A percentile compares a stretch with the other conserved stretches of the same genome.
These are phyloP conservation scores for Eristalis tenax DNA, from an alignment of 2,888 invertebrate genomes.

Conservation along the genomic window DNA sequence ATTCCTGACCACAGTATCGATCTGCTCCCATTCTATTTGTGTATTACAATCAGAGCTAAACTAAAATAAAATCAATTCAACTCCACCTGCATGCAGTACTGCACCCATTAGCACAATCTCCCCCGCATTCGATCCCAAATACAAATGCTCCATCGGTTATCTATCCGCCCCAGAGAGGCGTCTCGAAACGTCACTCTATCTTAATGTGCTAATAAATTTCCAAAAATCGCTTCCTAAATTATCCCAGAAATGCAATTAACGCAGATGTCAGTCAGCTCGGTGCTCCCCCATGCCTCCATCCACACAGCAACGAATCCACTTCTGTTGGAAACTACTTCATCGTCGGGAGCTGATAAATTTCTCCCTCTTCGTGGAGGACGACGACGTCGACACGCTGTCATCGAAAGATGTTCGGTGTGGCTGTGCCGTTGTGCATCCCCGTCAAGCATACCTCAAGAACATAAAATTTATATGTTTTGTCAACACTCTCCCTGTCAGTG, in stretches of 20 bases:
- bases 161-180: constrained; percentile 39
- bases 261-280: constrained; percentile 65
- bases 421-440: constrained; percentile 25
- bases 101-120: not conserved
- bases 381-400: constrained; percentile 42
- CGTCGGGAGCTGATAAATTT: constrained; percentile 57
- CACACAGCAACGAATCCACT: constrained; percentile 13
- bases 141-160: constrained; percentile 29
- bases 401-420: constrained; percentile 40
- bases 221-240: constrained; percentile 65
- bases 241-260: constrained; percentile 69
- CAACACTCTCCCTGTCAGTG: constrained; percentile 35
- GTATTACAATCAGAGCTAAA: not conserved
- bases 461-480: constrained; percentile 62
- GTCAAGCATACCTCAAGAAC: constrained; percentile 34
- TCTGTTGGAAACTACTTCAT: constrained; percentile 43
- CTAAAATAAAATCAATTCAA: not conserved
- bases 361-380: constrained; percentile 38
- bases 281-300: constrained; percentile 1
- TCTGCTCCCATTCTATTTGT: too few relatives aligned
- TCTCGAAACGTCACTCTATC: constrained; percentile 62
- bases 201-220: constrained; percentile 72
- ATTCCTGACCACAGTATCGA: too few relatives aligned
- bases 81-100: not conserved
- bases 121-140: not conserved